These are phyloP conservation scores for Notarius quadriscutis DNA, from an alignment of 2,113 vertebrate species.

Conservation along the genomic window DNA sequence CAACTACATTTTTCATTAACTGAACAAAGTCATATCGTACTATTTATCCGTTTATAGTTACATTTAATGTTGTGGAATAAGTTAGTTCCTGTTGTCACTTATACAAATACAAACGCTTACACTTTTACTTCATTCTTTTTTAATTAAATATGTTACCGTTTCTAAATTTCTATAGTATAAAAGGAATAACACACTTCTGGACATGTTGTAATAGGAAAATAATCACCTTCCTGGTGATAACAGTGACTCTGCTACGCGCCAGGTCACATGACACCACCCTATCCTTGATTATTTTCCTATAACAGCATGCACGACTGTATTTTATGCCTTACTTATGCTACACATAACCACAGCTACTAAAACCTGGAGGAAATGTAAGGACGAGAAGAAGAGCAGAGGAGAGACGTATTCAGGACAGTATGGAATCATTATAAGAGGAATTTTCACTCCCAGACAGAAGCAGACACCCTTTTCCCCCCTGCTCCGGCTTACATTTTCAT, in stretches of 20 bases:
- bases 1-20: background rate
- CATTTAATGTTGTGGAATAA: background rate
- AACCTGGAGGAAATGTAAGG: background rate
- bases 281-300: background rate
- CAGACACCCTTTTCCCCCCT: background rate
- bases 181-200: background rate
- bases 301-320: background rate
- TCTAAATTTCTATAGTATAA: background rate
- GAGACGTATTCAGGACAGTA: background rate
- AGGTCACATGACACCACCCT: background rate
- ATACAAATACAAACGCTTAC: background rate
- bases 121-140: background rate
- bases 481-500: background rate
- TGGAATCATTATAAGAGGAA: background rate
- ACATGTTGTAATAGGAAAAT: background rate
- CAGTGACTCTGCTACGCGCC: background rate
- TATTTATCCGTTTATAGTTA: background rate
- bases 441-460: background rate
- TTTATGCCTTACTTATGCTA: background rate
- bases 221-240: background rate
- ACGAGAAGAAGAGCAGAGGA: background rate
- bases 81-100: background rate
- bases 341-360: background rate
- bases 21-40: background rate
- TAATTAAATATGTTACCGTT: background rate